Percentiles rank a stretch among this genome's conserved stretches.
Evolutionary conservation across 2,888 invertebrate genomes (phyloP).

Genomic region (Ptilodon capucinus): DNA sequence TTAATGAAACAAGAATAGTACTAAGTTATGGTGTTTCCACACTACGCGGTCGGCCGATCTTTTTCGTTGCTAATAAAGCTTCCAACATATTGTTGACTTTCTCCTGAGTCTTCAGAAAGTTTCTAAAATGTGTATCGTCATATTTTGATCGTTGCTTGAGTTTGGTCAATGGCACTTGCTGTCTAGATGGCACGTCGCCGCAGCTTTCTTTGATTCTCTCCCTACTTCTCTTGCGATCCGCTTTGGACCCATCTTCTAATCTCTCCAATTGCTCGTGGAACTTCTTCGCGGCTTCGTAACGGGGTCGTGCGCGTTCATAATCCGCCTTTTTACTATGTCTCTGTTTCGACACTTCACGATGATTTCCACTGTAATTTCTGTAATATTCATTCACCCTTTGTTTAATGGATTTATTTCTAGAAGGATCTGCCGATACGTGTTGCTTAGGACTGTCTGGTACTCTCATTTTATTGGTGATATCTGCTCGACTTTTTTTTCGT

Average conservation of each 20-base stretch:
- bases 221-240: slow-evolving; percentile 37
- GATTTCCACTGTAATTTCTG: slow-evolving; percentile 4
- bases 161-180: slow-evolving; percentile 50
- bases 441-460: slow-evolving; percentile 1
- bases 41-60: slow-evolving; percentile 33
- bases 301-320: slow-evolving; percentile 12
- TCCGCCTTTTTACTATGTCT: not conserved
- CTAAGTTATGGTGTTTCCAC: slow-evolving; percentile 31
- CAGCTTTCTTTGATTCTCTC: slow-evolving; percentile 26
- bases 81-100: slow-evolving; percentile 71
- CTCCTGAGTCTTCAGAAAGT: slow-evolving; percentile 66
- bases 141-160: slow-evolving; percentile 38
- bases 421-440: slow-evolving; percentile 2
- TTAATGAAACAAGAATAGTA: not conserved
- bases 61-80: slow-evolving; percentile 53
- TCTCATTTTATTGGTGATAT: slow-evolving; percentile 9
- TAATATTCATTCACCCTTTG: slow-evolving; percentile 7
- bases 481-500: slow-evolving; percentile 5
- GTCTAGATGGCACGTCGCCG: slow-evolving; percentile 43
- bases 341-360: not conserved
- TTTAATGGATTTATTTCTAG: slow-evolving; percentile 6
- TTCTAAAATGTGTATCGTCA: slow-evolving; percentile 60
- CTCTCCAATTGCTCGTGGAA: slow-evolving; percentile 51
- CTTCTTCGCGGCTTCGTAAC: slow-evolving; percentile 22
- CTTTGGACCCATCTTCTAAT: slow-evolving; percentile 12